These are phyloP conservation scores for Origma solitaria DNA, from an alignment of 2,113 vertebrate species.

Conservation along the genomic window DNA sequence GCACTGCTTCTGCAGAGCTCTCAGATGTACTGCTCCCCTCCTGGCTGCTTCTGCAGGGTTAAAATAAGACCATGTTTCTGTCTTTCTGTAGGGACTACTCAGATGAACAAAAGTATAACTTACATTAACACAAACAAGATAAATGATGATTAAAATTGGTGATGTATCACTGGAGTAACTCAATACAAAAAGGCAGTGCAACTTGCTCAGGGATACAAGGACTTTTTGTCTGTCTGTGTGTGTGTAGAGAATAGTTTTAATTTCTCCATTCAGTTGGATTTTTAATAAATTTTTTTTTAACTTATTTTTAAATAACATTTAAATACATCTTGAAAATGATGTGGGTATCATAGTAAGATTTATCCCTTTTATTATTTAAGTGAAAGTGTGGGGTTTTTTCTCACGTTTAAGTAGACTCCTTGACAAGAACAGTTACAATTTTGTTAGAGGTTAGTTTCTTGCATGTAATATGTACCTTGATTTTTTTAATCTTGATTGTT, in stretches of 20 bases:
- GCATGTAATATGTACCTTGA: background rate
- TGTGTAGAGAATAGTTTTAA: background rate
- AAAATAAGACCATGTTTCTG: background rate
- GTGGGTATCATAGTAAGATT: background rate
- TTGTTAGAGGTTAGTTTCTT: background rate
- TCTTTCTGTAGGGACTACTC: background rate
- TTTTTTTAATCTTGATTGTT: background rate
- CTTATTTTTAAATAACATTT: background rate
- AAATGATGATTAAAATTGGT: background rate
- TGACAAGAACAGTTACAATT: background rate
- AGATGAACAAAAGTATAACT: background rate
- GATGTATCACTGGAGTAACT: background rate
- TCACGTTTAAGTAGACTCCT: background rate
- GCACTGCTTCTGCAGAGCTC: background rate
- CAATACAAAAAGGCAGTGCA: background rate
- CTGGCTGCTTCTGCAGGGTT: background rate
- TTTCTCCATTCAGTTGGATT: background rate
- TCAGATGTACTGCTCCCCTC: background rate
- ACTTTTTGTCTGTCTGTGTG: background rate
- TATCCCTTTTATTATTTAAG: background rate
- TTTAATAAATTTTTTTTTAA: background rate
- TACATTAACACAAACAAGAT: background rate
- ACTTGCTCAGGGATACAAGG: background rate
- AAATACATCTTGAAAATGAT: background rate
- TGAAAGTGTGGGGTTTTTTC: rapidly evolving